Conservation (phyloP, 1,140 invertebrate genomes). For the Hypothenemus hampei region DNA sequence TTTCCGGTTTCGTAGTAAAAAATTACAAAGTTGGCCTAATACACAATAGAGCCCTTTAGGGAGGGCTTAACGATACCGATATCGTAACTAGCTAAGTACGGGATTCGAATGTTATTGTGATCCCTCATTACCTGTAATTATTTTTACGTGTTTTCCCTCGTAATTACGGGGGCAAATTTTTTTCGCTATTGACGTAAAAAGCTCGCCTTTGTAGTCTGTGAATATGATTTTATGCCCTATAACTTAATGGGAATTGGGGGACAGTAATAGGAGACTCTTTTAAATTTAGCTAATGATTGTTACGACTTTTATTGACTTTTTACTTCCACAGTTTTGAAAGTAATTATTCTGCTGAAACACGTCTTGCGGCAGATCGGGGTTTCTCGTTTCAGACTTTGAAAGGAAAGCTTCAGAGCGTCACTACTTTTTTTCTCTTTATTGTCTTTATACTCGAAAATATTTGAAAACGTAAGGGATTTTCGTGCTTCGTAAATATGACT, state of each 20-base stretch:
- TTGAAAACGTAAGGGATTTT: constrained; percentile 21
- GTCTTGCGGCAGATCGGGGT: constrained; percentile 14
- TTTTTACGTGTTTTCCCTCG: constrained; percentile 3
- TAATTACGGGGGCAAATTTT: constrained; percentile 6
- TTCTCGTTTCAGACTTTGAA: constrained; percentile 15
- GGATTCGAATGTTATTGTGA: constrained; percentile 15
- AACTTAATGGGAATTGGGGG: constrained; percentile 13
- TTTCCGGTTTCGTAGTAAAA: constrained; percentile 17
- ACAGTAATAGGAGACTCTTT: no score
- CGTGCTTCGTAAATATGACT: constrained; percentile 17
- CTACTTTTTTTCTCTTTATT: constrained; percentile 17
- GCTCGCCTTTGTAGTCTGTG: background rate
- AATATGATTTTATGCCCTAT: constrained; percentile 5
- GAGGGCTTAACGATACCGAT: constrained; percentile 8
- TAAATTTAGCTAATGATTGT: no score
- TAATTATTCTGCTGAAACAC: constrained; percentile 21
- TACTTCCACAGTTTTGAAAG: no score
- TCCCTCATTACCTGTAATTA: constrained; percentile 19
- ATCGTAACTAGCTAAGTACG: constrained; percentile 11
- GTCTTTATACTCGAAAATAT: constrained; percentile 25
- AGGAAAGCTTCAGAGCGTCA: constrained; percentile 7
- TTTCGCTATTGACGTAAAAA: constrained; percentile 5
- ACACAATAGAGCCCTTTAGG: constrained; percentile 12
- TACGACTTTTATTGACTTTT: no score
- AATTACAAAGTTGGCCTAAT: constrained; percentile 7